Conservation (phyloP, 2,888 invertebrate genomes). For the Drosophila hamatofila region DNA sequence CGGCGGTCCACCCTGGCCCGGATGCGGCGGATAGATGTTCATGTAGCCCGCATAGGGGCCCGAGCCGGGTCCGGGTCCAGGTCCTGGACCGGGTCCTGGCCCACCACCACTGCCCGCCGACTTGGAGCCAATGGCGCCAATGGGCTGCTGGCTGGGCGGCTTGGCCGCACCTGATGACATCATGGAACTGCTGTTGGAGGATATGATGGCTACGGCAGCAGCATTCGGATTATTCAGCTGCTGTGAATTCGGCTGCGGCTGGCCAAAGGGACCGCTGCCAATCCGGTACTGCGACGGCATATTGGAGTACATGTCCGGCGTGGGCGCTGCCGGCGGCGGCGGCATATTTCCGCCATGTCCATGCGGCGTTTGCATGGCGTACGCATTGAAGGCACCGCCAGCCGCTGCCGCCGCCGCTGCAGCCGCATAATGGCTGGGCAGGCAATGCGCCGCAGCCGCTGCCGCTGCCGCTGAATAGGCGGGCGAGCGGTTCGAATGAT, state of each 20-base stretch:
- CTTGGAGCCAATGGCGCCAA: slow-evolving; percentile 91
- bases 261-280: slow-evolving; percentile 86
- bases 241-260: slow-evolving; percentile 88
- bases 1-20: slow-evolving; percentile 82
- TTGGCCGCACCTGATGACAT: slow-evolving; percentile 94
- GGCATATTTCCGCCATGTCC: slow-evolving; percentile 82
- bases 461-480: slow-evolving; percentile 91
- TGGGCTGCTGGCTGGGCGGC: slow-evolving; percentile 91
- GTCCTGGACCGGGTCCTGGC: slow-evolving; percentile 42
- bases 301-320: slow-evolving; percentile 91
- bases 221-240: slow-evolving; percentile 93
- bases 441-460: slow-evolving; percentile 88
- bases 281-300: slow-evolving; percentile 88
- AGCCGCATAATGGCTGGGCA: slow-evolving; percentile 87
- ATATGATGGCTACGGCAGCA: slow-evolving; percentile 89
- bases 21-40: slow-evolving; percentile 85
- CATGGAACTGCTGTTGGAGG: slow-evolving; percentile 93
- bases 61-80: slow-evolving; percentile 68
- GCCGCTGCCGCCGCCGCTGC: slow-evolving; percentile 73
- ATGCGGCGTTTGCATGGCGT: slow-evolving; percentile 87
- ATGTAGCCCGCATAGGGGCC: slow-evolving; percentile 83
- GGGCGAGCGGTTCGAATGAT: slow-evolving; percentile 90
- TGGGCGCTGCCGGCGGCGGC: slow-evolving; percentile 87
- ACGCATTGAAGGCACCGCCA: slow-evolving; percentile 89
- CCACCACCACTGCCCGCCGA: slow-evolving; percentile 75